Evolutionary conservation across 2,888 invertebrate species (phyloP), one percentile per base, ranked within the genome.

Genomic region (Nesidiocoris tenuis): DNA sequence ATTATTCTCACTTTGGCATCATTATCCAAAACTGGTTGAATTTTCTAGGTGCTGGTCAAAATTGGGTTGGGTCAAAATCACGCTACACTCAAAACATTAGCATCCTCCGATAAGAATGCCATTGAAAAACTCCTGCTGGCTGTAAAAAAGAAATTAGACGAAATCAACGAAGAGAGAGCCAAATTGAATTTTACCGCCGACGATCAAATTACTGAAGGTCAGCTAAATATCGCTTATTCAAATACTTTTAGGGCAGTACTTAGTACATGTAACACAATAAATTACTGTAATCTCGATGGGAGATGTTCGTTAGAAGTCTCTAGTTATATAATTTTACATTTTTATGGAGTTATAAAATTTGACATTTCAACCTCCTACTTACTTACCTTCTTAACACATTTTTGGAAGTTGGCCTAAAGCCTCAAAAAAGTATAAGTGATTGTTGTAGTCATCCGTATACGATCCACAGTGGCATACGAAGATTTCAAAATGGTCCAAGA

Each of bases 141-240:
- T 21, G 61, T 78, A 1, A 78, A 78, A 71, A 68, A 75, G 22
- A 78, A 77, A 61, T 24, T 77, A 19, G 77, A 78, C 21, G 77
- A 78, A 16, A 12, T 66, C 0, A 71, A 78, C 17, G 63, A 76
- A 18, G 63, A 61, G 39, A 76, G 19, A 25, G 9, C 63, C 25
- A 24, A 21, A 19, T 59, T 39, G 59, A 63, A 67, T 23, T 65
- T 22, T 16, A 24, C 18, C 16, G 39, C 55, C 18, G 74, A 74
- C 54, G 74, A 67, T 17, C 25, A 24, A 57, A 61, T 70, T 5
- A 70, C 70, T 5, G 70, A 70, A 70, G 70, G 70, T 70, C 24
- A 18, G 16, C 5, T 63, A 63, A n/a, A n/a, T n/a, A n/a, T n/a
- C n/a, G n/a, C n/a, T n/a, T n/a, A n/a, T n/a, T n/a, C n/a, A n/a